Percentiles rank a stretch among this genome's conserved stretches.
Evolutionary conservation across 2,888 invertebrate species (phyloP).

Genomic region (Steinernema hermaphroditum): DNA sequence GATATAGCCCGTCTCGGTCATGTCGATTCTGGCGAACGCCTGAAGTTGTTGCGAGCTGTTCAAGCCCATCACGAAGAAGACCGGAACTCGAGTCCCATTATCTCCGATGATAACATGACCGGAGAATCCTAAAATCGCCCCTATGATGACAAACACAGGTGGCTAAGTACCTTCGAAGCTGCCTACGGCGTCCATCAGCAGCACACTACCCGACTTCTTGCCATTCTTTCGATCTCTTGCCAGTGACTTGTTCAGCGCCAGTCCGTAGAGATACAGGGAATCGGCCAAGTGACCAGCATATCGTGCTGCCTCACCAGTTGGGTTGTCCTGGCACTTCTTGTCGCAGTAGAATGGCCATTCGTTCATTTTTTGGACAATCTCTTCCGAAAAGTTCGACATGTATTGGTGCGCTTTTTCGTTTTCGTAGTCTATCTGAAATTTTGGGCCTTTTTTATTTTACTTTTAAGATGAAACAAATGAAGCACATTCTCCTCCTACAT

Average conservation of each 20-base stretch:
- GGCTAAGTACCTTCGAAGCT: constrained; percentile 4
- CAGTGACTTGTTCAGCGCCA: constrained; percentile 44
- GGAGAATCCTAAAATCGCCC: constrained; percentile 26
- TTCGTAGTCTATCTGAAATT: constrained; percentile 21
- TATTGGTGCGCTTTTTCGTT: not conserved
- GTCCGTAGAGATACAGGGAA: constrained; percentile 46
- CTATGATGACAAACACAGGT: not conserved
- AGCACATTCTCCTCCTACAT: too few species aligned
- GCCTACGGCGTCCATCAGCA: constrained; percentile 19
- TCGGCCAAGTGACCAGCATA: constrained; percentile 51
- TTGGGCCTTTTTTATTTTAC: not conserved
- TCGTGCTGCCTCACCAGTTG: constrained; percentile 30
- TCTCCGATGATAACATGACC: constrained; percentile 32
- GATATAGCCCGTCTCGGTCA: constrained; percentile 27
- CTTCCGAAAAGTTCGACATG: constrained; percentile 20
- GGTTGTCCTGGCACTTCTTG: constrained; percentile 19
- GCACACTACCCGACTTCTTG: constrained; percentile 12
- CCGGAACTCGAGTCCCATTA: constrained; percentile 36
- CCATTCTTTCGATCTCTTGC: constrained; percentile 18
- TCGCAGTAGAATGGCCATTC: constrained; percentile 35
- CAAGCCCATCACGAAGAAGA: constrained; percentile 35
- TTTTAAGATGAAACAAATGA: too few species aligned
- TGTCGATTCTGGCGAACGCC: constrained; percentile 1
- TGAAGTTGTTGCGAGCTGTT: constrained; percentile 23
- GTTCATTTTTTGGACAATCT: constrained; percentile 11